phyloP scores from a whole-genome alignment of 2,113 vertebrate genomes.

The Euleptes europaea region DNA sequence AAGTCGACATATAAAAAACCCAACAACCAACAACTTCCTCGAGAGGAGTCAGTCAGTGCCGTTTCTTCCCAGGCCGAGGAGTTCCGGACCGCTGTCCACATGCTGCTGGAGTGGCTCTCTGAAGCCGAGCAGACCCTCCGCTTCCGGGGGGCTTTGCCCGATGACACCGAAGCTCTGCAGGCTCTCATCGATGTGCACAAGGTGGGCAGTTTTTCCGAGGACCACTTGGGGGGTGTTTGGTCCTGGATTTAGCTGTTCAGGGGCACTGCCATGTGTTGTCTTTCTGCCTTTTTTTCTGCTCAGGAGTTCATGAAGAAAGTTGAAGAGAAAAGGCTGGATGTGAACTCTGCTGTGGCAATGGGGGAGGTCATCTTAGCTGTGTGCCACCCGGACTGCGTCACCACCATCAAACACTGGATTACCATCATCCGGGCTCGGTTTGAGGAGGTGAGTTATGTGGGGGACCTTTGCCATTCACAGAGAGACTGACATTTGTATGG shows the following conservation, averaged over 20 bases:
- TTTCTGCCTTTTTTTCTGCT: not conserved
- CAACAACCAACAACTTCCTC: no score
- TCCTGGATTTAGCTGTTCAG: no score
- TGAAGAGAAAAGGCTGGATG: slow-evolving; percentile 90
- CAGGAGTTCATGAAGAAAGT: slow-evolving; percentile 97
- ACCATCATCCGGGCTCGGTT: slow-evolving; percentile 98
- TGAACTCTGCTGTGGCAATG: slow-evolving; percentile 90
- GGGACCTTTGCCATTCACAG: not conserved
- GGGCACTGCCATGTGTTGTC: not conserved
- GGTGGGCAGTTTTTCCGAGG: slow-evolving; percentile 57
- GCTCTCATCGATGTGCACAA: slow-evolving; percentile 87
- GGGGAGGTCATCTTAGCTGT: slow-evolving; percentile 89
- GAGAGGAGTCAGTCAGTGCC: not conserved
- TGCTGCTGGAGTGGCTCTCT: slow-evolving; percentile 96
- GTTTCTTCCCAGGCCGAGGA: slow-evolving; percentile 86
- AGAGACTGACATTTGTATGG: not conserved
- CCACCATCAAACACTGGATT: slow-evolving; percentile 99
- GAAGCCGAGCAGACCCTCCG: slow-evolving; percentile 96
- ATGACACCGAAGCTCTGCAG: slow-evolving; percentile 91
- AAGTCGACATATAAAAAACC: no score
- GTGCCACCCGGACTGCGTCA: slow-evolving; percentile 96
- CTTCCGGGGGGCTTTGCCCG: slow-evolving; percentile 93
- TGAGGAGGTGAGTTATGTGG: slow-evolving; percentile 84
- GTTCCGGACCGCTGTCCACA: slow-evolving; percentile 88
- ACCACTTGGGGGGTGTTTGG: not conserved